Evolutionary conservation across 2,888 invertebrate genomes (phyloP), one percentile per base, ranked within the genome.

Genomic region (Dermolepida albohirtum): DNA sequence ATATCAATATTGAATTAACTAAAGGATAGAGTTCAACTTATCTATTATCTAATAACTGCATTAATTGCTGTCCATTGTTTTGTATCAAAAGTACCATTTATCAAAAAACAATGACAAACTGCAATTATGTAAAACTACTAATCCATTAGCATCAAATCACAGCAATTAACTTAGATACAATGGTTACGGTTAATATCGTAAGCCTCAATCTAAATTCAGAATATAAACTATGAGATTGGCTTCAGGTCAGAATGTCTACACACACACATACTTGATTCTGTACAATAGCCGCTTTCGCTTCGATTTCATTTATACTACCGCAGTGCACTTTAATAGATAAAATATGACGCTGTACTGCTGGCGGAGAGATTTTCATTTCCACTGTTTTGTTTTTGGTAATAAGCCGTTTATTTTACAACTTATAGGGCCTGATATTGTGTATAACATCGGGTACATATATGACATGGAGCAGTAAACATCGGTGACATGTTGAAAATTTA

Each of bases 61-160:
- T 22, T 22, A 22, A 22, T 22, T 22, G 1, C 22, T 22, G 22
- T 22, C 4, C 4, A 22, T 22, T 1, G 2, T 1, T 1, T 2
- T 22, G 4, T 22, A 22, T 22, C 4, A 22, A 22, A 22, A 22
- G 4, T 22, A 29, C 14, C 29, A 34, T 11, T 14, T 40, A 16
- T 40, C 27, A 12, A 14, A 2, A 5, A 34, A 44, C n/a, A 2
- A 16, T 22, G 16, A 47, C 17, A 49, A 62, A 49, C 59, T 14
- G 10, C 34, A 62, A 62, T 49, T 39, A 29, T 39, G 34, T 39
- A n/a, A 62, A 47, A 17, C 47, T 39, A 34, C 22, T 47, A 59
- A 47, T 59, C 47, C 47, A 59, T 59, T 47, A 47, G 14, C 14
- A 43, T 12, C 8, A 34, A 29, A 11, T 39, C 34, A 47, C 49